Base-by-base conservation (phyloP, 2,888 invertebrate genomes). In the Pheosia gnoma region DNA sequence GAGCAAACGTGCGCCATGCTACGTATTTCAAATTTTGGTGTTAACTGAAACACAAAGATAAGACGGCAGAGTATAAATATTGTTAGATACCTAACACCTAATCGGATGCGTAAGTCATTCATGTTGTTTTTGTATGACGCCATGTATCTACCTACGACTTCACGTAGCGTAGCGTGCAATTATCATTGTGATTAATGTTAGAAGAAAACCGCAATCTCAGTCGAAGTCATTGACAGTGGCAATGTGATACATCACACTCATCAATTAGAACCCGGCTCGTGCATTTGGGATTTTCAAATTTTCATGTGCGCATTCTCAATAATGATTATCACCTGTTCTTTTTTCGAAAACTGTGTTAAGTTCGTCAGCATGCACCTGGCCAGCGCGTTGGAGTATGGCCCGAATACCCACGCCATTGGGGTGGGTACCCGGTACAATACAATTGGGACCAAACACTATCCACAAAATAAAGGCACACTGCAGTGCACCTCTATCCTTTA, bases 41-140 rank as follows among this genome's bases (percentile, higher is more conserved):
- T 65, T 74, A 71, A 85, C 77, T 84, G 81, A 82, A 78, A 78
- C 75, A 70, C 61, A 74, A 72, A 67, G 80, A 83, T 85, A 81
- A 74, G 70, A 61, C 74, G 70, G 69, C 72, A 58, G 73, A 57
- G 75, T 81, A 84, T 82, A 79, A 82, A 83, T 84, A 84, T 79
- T 65, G 64, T 74, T 70, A 74, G 73, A 71, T 74, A 75, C 71
- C 72, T 65, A 70, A 64, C 72, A 67, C 63, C 63, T 78, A 81
- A 82, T 80, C 78, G 64, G 65, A 62, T 63, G 70, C 57, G 61
- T 59, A 66, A 71, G 74, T 76, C 74, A 72, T 76, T 63, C 63
- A 69, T 64, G 71, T 57, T 57, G 45, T 45, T 57, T 45, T 56
- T 56, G 39, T 55, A 55, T 72, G 76, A 75, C 76, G 74, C 66